phyloP scores from a whole-genome alignment of 2,113 vertebrate species.

The Peucedramus taeniatus region DNA sequence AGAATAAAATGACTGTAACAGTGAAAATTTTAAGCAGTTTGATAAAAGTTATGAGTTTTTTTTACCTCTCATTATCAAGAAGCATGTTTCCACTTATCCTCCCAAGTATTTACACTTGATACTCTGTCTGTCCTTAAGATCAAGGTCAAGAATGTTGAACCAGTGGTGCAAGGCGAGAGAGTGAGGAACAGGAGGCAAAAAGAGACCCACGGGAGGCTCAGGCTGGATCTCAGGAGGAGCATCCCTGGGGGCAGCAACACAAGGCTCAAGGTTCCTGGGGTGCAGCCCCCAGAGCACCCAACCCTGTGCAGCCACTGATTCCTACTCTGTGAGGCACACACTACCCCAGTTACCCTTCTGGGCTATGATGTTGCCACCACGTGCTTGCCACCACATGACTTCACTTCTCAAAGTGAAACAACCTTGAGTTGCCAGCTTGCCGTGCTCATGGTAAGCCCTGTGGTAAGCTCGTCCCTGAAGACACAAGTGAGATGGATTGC shows the following conservation, averaged over 20 bases:
- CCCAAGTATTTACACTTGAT: neutral
- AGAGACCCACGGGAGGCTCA: accelerated
- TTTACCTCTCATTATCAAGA: neutral
- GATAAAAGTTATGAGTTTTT: neutral
- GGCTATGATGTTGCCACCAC: accelerated
- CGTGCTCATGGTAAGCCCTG: neutral
- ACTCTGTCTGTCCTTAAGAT: neutral
- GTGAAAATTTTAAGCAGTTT: neutral
- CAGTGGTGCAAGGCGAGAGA: accelerated
- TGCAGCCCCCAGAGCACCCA: accelerated
- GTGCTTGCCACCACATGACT: neutral
- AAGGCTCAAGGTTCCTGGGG: neutral
- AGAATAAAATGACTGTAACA: neutral
- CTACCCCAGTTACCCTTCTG: neutral
- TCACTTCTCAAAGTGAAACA: neutral
- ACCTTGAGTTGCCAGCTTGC: neutral
- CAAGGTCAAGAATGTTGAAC: neutral
- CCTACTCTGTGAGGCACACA: neutral
- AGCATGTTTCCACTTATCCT: neutral
- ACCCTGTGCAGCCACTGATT: accelerated
- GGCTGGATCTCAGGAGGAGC: neutral
- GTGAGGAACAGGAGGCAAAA: accelerated
- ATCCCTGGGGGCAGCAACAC: accelerated
- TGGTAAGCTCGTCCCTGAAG: neutral
- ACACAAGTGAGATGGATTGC: slow-evolving; percentile 37